Evolutionary conservation across 2,113 vertebrate species (phyloP).

Genomic region (Bagarius yarrelli): DNA sequence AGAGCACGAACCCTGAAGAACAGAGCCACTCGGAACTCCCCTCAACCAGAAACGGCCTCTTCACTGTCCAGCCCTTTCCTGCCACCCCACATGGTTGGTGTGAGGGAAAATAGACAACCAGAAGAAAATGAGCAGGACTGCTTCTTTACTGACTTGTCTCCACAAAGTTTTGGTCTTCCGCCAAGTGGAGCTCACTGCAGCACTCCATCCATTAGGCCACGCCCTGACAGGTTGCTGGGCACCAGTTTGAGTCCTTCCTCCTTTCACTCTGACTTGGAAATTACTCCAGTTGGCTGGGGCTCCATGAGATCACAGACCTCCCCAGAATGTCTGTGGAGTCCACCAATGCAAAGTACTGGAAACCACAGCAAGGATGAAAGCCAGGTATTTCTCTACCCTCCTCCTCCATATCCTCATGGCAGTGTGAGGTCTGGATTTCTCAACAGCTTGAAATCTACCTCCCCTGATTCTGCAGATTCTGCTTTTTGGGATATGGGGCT

Average conservation of each 20-base stretch:
- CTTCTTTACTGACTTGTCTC: constrained; percentile 39
- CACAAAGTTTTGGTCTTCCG: constrained; percentile 38
- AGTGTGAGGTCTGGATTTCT: constrained; percentile 23
- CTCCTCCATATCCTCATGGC: constrained; percentile 48
- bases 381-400: constrained; percentile 43
- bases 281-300: constrained; percentile 36
- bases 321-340: constrained; percentile 44
- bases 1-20: constrained; percentile 57
- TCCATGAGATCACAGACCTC: constrained; percentile 25
- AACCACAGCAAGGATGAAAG: constrained; percentile 28
- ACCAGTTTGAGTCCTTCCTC: constrained; percentile 43
- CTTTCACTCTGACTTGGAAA: constrained; percentile 21
- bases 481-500: constrained; percentile 52
- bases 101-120: constrained; percentile 20
- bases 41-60: constrained; percentile 32
- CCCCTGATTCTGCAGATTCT: constrained; percentile 51
- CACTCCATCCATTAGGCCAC: constrained; percentile 44
- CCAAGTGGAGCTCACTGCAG: constrained; percentile 42
- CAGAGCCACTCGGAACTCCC: constrained; percentile 14
- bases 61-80: constrained; percentile 41
- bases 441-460: constrained; percentile 31
- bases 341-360: constrained; percentile 17
- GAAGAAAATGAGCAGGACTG: constrained; percentile 39
- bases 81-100: constrained; percentile 15
- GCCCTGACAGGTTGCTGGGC: constrained; percentile 43